Evolutionary conservation across 2,113 vertebrate genomes (phyloP).

Genomic region (Petrocephalus zakoni): DNA sequence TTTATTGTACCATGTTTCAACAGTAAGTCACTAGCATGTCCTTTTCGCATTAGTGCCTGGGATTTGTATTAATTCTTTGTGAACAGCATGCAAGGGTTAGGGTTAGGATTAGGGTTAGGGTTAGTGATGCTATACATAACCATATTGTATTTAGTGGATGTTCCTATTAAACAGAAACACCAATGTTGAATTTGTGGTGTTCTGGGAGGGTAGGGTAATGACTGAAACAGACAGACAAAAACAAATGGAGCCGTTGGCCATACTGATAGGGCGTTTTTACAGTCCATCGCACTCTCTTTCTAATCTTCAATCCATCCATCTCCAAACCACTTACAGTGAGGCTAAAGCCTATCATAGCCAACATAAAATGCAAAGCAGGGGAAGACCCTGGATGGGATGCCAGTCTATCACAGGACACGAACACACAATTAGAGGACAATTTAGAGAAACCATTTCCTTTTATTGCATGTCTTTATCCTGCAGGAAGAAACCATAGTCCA

Average conservation of each 20-base stretch:
- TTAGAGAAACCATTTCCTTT: not conserved
- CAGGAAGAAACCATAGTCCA: not conserved
- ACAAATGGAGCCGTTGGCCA: not conserved
- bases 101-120: too few species aligned
- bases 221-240: not conserved
- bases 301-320: not conserved
- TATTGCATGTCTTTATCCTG: not conserved
- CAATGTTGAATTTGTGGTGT: not conserved
- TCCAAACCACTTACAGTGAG: not conserved
- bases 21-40: not conserved
- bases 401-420: not conserved
- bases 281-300: not conserved
- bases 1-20: not conserved
- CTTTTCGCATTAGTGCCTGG: not conserved
- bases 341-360: not conserved
- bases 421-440: not conserved
- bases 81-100: not conserved
- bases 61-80: not conserved
- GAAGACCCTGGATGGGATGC: not conserved
- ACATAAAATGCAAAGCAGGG: not conserved
- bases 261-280: not conserved
- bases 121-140: not conserved
- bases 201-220: not conserved
- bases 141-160: not conserved
- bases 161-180: not conserved